These are phyloP conservation scores for Pelobates fuscus DNA, from an alignment of 2,113 vertebrate genomes.

Conservation along the genomic window DNA sequence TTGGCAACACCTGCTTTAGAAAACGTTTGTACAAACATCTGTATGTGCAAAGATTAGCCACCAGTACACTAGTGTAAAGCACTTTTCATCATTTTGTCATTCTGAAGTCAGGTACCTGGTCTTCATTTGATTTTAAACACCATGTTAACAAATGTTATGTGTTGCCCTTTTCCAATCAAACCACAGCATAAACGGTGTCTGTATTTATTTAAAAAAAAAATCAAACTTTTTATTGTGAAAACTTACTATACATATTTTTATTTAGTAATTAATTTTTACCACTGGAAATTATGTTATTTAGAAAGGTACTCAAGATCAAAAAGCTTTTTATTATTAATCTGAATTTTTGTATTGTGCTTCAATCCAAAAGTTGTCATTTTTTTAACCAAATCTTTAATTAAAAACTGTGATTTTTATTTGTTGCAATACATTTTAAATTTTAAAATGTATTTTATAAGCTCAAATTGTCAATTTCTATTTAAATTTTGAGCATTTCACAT, in stretches of 20 bases:
- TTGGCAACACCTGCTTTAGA: too few relatives aligned
- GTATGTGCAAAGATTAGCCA: too few relatives aligned
- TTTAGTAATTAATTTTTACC: conserved; percentile 63
- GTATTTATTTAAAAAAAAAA: conserved; percentile 79
- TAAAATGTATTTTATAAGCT: conserved; percentile 87
- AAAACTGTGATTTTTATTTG: conserved; percentile 78
- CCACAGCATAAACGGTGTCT: conserved; percentile 76
- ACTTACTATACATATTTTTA: conserved; percentile 64
- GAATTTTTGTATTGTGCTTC: conserved; percentile 68
- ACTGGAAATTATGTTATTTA: conserved; percentile 51
- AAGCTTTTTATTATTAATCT: conserved; percentile 66
- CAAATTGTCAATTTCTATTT: conserved; percentile 82
- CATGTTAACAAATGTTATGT: not conserved
- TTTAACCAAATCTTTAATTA: conserved; percentile 76
- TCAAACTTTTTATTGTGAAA: conserved; percentile 79
- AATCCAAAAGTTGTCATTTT: conserved; percentile 67
- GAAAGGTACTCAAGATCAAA: conserved; percentile 71
- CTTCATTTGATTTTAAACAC: not conserved
- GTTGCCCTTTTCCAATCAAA: conserved; percentile 9
- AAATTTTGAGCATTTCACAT: conserved; percentile 78
- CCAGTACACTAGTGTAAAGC: not conserved
- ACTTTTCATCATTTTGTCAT: not conserved
- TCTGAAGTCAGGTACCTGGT: not conserved
- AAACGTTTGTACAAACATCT: too few relatives aligned
- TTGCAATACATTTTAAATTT: conserved; percentile 82